Conservation (phyloP, 92 coral and sea anemone species). For the Meandrina meandrites region DNA sequence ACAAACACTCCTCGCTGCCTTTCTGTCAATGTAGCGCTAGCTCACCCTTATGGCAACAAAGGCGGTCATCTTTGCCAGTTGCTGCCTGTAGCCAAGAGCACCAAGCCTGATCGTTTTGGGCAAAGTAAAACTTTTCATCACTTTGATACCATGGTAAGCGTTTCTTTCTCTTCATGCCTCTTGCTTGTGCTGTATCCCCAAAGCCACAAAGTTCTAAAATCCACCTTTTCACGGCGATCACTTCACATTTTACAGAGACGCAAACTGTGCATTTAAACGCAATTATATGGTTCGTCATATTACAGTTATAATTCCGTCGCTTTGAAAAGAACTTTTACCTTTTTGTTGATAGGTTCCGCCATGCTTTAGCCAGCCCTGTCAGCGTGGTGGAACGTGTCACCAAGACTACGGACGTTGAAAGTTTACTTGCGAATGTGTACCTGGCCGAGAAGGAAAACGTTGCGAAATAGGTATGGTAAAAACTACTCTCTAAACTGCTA, state of each 20-base stretch:
- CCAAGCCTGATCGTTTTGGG: not conserved
- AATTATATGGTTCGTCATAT: too few relatives aligned
- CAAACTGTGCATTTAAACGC: too few relatives aligned
- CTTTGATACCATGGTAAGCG: not conserved
- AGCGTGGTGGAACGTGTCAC: conserved; percentile 6
- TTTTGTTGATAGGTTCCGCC: not conserved
- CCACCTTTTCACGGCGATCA: not conserved
- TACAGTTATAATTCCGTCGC: too few relatives aligned
- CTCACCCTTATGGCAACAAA: too few relatives aligned
- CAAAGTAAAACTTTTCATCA: not conserved
- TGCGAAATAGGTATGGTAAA: conserved; percentile 16
- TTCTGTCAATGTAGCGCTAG: not conserved
- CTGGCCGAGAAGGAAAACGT: not conserved
- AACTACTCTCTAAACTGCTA: not conserved
- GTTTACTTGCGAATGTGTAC: not conserved
- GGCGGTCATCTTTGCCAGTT: not conserved
- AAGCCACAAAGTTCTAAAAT: too few relatives aligned
- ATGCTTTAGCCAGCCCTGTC: conserved; percentile 14
- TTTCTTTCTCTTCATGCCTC: not conserved
- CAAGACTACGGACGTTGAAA: not conserved
- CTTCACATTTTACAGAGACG: not conserved
- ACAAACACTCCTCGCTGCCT: not conserved
- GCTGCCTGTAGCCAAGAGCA: not conserved
- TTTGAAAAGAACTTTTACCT: too few relatives aligned
- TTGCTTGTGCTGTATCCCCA: not conserved